These are phyloP conservation scores for Ibidorhyncha struthersii DNA, from an alignment of 2,113 vertebrate genomes.

Conservation along the genomic window DNA sequence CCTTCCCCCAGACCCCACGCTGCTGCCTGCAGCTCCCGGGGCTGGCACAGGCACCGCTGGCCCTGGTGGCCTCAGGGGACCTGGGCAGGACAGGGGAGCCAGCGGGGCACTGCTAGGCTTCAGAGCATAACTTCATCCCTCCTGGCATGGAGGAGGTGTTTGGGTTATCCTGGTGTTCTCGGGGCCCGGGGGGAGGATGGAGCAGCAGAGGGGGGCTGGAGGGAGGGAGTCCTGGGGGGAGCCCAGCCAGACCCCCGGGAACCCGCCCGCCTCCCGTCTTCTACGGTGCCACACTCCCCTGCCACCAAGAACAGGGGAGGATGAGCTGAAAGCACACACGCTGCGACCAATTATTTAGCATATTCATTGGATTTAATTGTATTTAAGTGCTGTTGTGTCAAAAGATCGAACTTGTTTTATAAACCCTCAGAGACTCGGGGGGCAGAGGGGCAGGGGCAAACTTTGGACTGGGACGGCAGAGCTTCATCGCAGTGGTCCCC, in stretches of 20 bases:
- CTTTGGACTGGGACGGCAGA: not conserved
- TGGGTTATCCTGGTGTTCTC: not conserved
- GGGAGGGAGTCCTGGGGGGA: not conserved
- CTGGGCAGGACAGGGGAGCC: not conserved
- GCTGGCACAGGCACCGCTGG: not conserved
- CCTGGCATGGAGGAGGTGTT: not conserved
- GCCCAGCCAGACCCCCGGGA: not conserved
- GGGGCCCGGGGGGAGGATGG: fast-evolving
- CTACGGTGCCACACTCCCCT: not conserved
- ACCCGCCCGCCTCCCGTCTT: not conserved
- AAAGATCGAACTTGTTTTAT: not conserved
- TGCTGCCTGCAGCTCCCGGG: not conserved
- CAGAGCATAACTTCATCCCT: fast-evolving
- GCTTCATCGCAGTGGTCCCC: not conserved
- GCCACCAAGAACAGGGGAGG: not conserved
- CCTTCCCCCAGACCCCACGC: fast-evolving
- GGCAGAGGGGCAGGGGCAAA: fast-evolving
- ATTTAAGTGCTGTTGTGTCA: not conserved
- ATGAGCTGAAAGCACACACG: not conserved
- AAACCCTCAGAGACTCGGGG: not conserved
- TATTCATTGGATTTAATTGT: not conserved
- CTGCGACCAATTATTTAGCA: no score
- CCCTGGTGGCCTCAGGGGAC: not conserved
- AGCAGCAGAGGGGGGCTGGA: fast-evolving
- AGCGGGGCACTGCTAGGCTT: not conserved